These are phyloP conservation scores for Chaetura pelagica DNA, from an alignment of 2,113 vertebrate species.

Conservation along the genomic window DNA sequence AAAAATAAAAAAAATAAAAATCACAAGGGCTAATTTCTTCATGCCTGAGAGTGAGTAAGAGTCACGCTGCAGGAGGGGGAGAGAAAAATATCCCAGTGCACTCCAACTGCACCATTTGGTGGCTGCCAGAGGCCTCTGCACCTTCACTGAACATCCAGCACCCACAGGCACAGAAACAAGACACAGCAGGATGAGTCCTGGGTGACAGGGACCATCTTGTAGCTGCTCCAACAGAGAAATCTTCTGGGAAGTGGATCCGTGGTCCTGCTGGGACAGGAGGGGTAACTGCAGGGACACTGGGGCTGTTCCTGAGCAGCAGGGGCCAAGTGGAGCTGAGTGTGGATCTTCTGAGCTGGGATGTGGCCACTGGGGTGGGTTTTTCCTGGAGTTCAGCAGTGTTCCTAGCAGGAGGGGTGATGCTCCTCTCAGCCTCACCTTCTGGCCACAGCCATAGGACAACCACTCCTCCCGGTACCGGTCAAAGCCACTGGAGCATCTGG, in stretches of 20 bases:
- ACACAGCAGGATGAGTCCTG: neutral
- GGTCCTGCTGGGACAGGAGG: neutral
- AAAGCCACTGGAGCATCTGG: conserved; percentile 93
- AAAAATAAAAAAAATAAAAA: neutral
- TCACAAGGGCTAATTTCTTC: neutral
- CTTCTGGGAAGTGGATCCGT: fast-evolving
- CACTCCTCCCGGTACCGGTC: conserved; percentile 93
- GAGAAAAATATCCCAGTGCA: neutral
- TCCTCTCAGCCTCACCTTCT: conserved; percentile 79
- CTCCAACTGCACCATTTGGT: neutral
- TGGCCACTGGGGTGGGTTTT: fast-evolving
- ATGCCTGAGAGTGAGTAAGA: neutral
- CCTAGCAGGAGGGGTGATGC: neutral
- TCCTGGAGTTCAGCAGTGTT: fast-evolving
- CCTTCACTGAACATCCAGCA: neutral
- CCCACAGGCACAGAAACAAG: neutral
- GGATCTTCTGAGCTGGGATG: fast-evolving
- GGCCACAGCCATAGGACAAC: conserved; percentile 88
- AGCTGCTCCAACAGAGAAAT: neutral
- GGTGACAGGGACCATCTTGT: neutral
- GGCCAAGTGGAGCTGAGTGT: fast-evolving
- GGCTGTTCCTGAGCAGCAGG: fast-evolving
- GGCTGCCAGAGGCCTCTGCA: neutral
- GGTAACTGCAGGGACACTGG: fast-evolving
- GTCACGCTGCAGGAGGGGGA: neutral